Evolutionary conservation across 2,113 vertebrate genomes (phyloP), one percentile per base, ranked within the genome.

Genomic region (Numenius arquata): DNA sequence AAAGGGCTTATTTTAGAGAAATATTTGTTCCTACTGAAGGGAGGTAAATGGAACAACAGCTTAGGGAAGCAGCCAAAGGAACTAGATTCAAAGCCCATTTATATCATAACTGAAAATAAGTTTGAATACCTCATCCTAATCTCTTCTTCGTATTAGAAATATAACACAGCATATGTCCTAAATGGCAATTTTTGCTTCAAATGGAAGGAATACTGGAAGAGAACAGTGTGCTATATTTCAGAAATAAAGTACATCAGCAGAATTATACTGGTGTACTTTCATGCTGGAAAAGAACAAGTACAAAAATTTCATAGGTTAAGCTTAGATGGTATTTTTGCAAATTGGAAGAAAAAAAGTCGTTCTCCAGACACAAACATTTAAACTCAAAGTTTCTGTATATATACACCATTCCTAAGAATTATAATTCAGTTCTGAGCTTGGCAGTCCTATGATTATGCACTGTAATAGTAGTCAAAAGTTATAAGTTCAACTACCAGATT

Each of bases 1-100:
- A 88, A 93, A 93, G 10, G 22, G 23, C 8, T 89, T 97, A 72
- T 52, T 81, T 95, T 90, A 80, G 40, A 88, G 58, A 80, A 83
- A 45, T 93, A 75, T 93, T 94, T 91, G 40, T 61, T 91, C 45
- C 65, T 86, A 11, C 1, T 68, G 9, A 76, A 72, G 13, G 18
- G 50, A 89, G 10, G 68, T 62, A 88, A 94, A 70, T 50, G 72
- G 61, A 94, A 38, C 8, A 84, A 61, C 0, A 2, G 14, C 66
- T 95, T 94, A 89, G 65, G n/a, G 47, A 91, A 93, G 34, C 34
- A 85, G n/a, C 5, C 19, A 12, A 38, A 58, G 50, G 23, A 93
- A 47, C 20, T 40, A 61, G 34, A 75, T 85, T 94, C 70, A 96
- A 94, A 95, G 17, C 5, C 25, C 38, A 63, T 85, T 89, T 75